A percentile compares a stretch with the other conserved stretches of the same genome.
Evolutionary conservation across 2,113 vertebrate species (phyloP).

Genomic region (Atrichornis clamosus): DNA sequence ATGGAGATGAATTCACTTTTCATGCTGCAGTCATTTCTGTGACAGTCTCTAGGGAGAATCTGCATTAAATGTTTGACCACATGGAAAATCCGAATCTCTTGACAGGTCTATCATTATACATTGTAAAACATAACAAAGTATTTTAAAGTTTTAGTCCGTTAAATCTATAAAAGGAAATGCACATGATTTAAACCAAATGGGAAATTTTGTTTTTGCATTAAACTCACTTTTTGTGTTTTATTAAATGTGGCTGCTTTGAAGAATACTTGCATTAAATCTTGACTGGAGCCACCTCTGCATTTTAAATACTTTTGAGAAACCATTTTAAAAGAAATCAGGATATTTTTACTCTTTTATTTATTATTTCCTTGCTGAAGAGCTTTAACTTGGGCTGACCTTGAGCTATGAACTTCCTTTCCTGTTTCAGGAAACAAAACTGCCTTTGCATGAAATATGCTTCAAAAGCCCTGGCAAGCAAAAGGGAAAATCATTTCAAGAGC

Average conservation of each 20-base stretch:
- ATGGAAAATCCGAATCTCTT: constrained; percentile 43
- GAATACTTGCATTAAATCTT: not conserved
- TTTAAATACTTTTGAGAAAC: constrained; percentile 34
- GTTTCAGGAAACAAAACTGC: constrained; percentile 28
- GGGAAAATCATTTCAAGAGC: constrained; percentile 1
- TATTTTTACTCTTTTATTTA: constrained; percentile 36
- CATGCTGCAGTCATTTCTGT: not conserved
- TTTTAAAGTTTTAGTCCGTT: constrained; percentile 52
- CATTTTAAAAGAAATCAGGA: constrained; percentile 57
- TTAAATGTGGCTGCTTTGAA: constrained; percentile 7
- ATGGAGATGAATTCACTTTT: constrained; percentile 9
- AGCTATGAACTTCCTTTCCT: constrained; percentile 45
- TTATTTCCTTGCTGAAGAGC: constrained; percentile 33
- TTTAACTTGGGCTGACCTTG: constrained; percentile 2
- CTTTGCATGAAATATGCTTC: constrained; percentile 53
- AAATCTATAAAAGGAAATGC: constrained; percentile 59
- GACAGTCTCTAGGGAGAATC: constrained; percentile 27
- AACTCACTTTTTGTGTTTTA: not conserved
- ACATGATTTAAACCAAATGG: constrained; percentile 67
- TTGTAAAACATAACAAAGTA: constrained; percentile 58
- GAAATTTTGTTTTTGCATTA: not conserved
- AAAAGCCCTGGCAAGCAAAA: constrained; percentile 14
- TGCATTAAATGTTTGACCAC: constrained; percentile 21
- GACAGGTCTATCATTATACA: constrained; percentile 49
- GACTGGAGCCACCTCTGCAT: constrained; percentile 7